Percentiles rank a stretch among this genome's conserved stretches.
Conservation (phyloP, 2,797 vertebrate genomes). For the Brachymystax lenok region DNA sequence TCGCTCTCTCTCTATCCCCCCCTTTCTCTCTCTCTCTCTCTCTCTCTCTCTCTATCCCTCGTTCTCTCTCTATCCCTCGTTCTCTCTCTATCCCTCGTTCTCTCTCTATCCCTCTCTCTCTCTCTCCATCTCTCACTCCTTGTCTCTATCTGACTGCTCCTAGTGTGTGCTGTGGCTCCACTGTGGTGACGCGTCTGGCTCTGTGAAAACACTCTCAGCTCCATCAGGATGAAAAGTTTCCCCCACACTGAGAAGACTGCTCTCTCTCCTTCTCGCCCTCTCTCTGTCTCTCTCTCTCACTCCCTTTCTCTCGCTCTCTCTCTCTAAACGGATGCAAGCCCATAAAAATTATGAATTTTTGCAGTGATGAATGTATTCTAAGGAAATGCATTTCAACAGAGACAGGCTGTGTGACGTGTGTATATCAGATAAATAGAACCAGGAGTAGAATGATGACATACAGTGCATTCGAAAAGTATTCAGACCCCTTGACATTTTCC, state of each 20-base stretch:
- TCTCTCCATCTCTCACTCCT: constrained; percentile 24
- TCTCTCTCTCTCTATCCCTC: constrained; percentile 16
- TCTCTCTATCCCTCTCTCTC: background rate
- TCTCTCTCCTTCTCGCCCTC: constrained; percentile 46
- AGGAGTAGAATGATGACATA: too few relatives aligned
- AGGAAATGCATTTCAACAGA: constrained; percentile 38
- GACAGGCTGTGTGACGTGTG: constrained; percentile 28
- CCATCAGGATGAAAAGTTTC: constrained; percentile 45
- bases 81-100: constrained; percentile 3
- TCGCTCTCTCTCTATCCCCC: background rate
- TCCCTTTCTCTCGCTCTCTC: constrained; percentile 8
- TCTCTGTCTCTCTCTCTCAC: constrained; percentile 6
- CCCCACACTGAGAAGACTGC: constrained; percentile 53
- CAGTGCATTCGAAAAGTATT: too few relatives aligned
- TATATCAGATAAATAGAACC: constrained; percentile 24
- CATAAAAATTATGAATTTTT: constrained; percentile 36
- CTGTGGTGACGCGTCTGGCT: constrained; percentile 71
- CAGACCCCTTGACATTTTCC: too few relatives aligned
- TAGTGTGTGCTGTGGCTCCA: constrained; percentile 70
- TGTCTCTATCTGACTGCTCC: constrained; percentile 60
- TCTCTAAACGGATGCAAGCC: constrained; percentile 58
- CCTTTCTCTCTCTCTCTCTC: constrained; percentile 20
- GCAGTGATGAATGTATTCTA: constrained; percentile 44
- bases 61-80: constrained; percentile 26
- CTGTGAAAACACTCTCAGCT: constrained; percentile 72